A percentile compares a stretch with the other conserved stretches of the same genome.
These are phyloP conservation scores for Bradypodion ventrale DNA, from an alignment of 2,797 vertebrate species.

Conservation along the genomic window DNA sequence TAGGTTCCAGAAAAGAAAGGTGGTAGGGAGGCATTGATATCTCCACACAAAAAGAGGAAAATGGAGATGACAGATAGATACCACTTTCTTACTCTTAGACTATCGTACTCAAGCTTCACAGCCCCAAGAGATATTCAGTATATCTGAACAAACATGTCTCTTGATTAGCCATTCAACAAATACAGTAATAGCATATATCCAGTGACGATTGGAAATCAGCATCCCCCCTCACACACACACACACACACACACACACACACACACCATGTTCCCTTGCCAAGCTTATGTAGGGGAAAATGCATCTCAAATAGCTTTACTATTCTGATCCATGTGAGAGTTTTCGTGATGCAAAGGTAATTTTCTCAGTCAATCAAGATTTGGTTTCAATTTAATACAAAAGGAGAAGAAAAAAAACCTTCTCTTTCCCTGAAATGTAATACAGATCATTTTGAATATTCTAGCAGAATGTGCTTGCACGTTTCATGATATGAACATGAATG, in stretches of 20 bases:
- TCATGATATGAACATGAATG: slow-evolving; percentile 11
- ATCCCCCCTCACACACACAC: no score
- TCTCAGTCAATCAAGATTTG: neutral
- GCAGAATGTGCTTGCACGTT: neutral
- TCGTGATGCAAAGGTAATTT: slow-evolving; percentile 2
- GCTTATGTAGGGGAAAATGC: neutral
- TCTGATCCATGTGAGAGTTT: neutral
- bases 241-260: no score
- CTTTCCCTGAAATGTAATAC: neutral
- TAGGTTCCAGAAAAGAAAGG: neutral
- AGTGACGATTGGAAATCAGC: neutral
- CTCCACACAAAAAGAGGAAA: no score
- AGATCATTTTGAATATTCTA: neutral
- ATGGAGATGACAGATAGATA: no score
- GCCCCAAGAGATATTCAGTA: neutral
- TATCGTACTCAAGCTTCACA: neutral
- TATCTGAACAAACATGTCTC: neutral
- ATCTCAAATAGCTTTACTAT: neutral
- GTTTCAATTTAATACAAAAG: neutral
- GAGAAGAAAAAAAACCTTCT: neutral
- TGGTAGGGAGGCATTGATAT: neutral
- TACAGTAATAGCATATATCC: slow-evolving; percentile 1
- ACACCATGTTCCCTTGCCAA: neutral
- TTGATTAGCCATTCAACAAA: slow-evolving; percentile 37
- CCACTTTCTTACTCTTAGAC: no score